phyloP scores from a whole-genome alignment of 2,888 invertebrate species.

The Nymphalis urticae region DNA sequence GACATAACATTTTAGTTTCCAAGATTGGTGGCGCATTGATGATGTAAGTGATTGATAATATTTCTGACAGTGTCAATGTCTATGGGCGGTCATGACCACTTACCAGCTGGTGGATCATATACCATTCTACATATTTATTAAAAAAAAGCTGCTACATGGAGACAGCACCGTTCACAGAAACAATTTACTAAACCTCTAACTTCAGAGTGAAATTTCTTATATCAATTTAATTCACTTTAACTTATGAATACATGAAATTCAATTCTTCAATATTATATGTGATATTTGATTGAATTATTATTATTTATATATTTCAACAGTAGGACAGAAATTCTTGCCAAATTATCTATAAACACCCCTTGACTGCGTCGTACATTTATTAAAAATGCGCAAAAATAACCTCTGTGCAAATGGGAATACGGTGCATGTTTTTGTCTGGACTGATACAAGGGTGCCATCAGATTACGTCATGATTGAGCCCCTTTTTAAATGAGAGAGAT shows the following conservation, averaged over 20 bases:
- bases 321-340: conserved; percentile 19
- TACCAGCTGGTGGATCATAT: no score
- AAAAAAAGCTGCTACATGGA: no score
- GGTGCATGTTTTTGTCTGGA: conserved; percentile 38
- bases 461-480: conserved; percentile 72
- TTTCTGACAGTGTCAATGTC: no score
- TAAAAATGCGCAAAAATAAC: conserved; percentile 10
- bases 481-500: conserved; percentile 53
- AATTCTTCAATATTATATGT: background rate
- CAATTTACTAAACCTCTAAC: no score
- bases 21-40: no score
- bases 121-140: no score
- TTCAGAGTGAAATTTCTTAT: no score
- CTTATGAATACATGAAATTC: background rate
- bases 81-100: no score
- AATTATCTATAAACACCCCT: conserved; percentile 45
- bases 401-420: conserved; percentile 34
- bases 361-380: conserved; percentile 50
- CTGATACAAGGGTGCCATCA: conserved; percentile 53
- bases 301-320: conserved; percentile 7
- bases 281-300: conserved; percentile 20
- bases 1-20: no score
- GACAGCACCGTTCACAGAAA: no score
- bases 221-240: no score
- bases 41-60: no score